phyloP scores from a whole-genome alignment of 2,113 vertebrate species.

The Seriola quinqueradiata region DNA sequence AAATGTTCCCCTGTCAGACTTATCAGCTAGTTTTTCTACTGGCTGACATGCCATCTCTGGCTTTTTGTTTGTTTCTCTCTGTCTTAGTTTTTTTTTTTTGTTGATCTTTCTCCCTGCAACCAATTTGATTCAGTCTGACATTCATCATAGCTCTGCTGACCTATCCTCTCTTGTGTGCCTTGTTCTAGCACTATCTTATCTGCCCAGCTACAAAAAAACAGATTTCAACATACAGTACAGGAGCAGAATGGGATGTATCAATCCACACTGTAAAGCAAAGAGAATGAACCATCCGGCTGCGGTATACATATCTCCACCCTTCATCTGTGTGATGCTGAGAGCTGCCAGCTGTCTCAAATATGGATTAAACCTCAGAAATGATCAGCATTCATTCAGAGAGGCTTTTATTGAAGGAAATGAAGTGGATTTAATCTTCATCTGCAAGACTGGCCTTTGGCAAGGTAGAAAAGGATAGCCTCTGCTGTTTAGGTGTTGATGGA shows the following conservation, averaged over 20 bases:
- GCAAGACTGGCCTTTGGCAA: slow-evolving; percentile 36
- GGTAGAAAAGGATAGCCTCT: slow-evolving; percentile 19
- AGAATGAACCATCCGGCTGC: slow-evolving; percentile 27
- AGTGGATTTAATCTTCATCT: slow-evolving; percentile 44
- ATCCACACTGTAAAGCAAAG: slow-evolving; percentile 15
- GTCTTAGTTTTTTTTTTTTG: slow-evolving; percentile 21
- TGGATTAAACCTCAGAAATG: slow-evolving; percentile 56
- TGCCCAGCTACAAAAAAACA: slow-evolving; percentile 19
- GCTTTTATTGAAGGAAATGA: slow-evolving; percentile 17
- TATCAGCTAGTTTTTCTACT: not conserved
- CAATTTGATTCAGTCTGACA: slow-evolving; percentile 20
- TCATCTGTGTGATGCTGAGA: slow-evolving; percentile 50
- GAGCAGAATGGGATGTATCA: slow-evolving; percentile 34
- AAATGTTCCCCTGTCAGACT: not conserved
- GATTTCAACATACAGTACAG: slow-evolving; percentile 16
- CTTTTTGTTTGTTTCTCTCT: not conserved
- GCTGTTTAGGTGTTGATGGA: slow-evolving; percentile 25
- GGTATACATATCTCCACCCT: slow-evolving; percentile 29
- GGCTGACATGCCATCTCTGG: not conserved
- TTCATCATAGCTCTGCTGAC: slow-evolving; percentile 34
- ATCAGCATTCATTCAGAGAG: slow-evolving; percentile 35
- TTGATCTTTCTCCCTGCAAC: slow-evolving; percentile 27
- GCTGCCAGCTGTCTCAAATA: slow-evolving; percentile 40
- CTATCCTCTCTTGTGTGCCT: not conserved
- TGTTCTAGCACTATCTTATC: slow-evolving; percentile 21